Base-by-base conservation (phyloP, 2,888 invertebrate species). In the Papilio demoleus region DNA sequence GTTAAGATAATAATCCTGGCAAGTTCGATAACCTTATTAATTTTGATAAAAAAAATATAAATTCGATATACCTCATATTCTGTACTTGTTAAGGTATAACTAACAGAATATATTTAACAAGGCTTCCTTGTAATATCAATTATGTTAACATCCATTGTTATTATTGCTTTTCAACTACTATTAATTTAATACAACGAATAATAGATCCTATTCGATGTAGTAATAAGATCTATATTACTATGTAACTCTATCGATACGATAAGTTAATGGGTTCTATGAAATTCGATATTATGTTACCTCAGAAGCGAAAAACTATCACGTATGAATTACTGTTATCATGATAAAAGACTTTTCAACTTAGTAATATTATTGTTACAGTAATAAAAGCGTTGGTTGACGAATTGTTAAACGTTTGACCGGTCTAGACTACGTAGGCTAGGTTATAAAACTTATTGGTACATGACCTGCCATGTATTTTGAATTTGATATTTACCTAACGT, bases 41-140 rank as follows among this genome's bases (percentile, higher is more conserved):
- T n/a, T n/a, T n/a, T n/a, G n/a, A n/a, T n/a, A 31, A 53, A 53
- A 53, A 6, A n/a, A n/a, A 53, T 53, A 50, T 14, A 14, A 27
- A 27, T 53, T n/a, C 9, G 9, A 17, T 19, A 53, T n/a, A 0
- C 6, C 27, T 2, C n/a, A 53, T 53, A 24, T 27, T 4, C 19
- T 59, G 36, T 42, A 27, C 45, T 27, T 42, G n/a, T 42, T 45
- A 1, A 61, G 27, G 42, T 8, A 31, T 17, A 61, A 40, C 42
- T 61, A 42, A 61, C n/a, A 61, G 42, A 17, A 24, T n/a, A 42
- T 27, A 22, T n/a, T 9, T 42, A 31, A 27, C 17, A 61, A 42
- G 61, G 11, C 53, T 53, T 31, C 40, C 27, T 40, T 19, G 38
- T 61, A 42, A 61, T 31, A 61, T 45, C 61, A 61, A 42, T 61